phyloP scores from a whole-genome alignment of 2,113 vertebrate genomes.

The Chaetodon trifascialis region DNA sequence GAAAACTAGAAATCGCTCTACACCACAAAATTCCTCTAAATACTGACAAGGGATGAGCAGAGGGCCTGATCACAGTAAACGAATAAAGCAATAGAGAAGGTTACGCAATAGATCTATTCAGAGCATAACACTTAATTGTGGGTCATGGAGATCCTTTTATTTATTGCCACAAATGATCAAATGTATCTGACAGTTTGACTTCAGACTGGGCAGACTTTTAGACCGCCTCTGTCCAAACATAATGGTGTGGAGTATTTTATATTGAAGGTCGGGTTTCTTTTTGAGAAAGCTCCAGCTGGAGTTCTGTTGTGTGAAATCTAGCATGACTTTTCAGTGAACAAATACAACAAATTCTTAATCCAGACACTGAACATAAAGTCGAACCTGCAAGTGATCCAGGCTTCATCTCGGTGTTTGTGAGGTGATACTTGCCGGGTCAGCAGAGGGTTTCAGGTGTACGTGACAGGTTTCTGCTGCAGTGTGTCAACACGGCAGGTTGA shows the following conservation, averaged over 20 bases:
- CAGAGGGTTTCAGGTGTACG: neutral
- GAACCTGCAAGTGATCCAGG: neutral
- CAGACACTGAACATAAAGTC: neutral
- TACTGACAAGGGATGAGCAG: neutral
- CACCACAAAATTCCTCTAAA: neutral
- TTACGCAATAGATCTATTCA: neutral
- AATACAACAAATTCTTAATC: neutral
- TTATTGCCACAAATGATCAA: neutral
- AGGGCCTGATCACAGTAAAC: too few relatives aligned
- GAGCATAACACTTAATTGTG: neutral
- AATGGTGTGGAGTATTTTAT: neutral
- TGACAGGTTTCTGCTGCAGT: conserved; percentile 13
- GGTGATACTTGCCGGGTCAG: conserved; percentile 1
- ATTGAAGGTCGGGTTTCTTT: neutral
- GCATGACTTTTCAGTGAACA: neutral
- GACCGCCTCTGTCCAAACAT: neutral
- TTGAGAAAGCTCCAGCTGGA: neutral
- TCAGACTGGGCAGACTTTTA: neutral
- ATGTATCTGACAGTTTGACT: neutral
- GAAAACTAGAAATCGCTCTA: neutral
- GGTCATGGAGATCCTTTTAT: neutral
- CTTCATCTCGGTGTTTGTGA: neutral
- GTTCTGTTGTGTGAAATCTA: neutral
- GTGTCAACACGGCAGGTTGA: conserved; percentile 15
- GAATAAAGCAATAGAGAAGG: neutral